Evolutionary conservation across 2,113 vertebrate species (phyloP).

Genomic region (Sprattus sprattus): DNA sequence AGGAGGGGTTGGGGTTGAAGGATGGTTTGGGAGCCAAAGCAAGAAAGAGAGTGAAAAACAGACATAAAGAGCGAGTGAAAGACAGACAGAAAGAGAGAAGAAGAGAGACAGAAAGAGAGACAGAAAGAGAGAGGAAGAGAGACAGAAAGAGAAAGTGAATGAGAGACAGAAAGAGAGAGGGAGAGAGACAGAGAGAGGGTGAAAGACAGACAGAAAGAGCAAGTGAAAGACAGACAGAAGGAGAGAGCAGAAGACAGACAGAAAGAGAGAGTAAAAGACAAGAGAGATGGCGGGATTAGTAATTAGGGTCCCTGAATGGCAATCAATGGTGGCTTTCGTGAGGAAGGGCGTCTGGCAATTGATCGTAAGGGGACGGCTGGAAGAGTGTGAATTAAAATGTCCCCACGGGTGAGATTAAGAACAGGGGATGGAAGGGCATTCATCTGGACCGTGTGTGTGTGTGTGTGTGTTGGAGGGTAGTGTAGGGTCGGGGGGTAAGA

Average conservation of each 20-base stretch:
- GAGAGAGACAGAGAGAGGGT: neutral
- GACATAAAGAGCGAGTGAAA: neutral
- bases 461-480: neutral
- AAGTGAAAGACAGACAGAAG: neutral
- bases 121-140: too few species aligned
- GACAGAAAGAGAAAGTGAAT: too few species aligned
- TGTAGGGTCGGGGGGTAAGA: neutral
- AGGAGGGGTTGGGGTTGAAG: neutral
- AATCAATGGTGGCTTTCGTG: slow-evolving; percentile 26
- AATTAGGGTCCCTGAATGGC: slow-evolving; percentile 28
- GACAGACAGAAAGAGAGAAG: neutral
- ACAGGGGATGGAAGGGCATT: neutral
- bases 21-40: neutral
- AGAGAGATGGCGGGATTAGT: neutral
- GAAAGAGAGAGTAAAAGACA: neutral
- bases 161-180: neutral
- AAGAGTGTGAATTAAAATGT: slow-evolving; percentile 20
- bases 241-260: neutral
- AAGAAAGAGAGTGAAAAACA: neutral
- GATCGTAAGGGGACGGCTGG: slow-evolving; percentile 24
- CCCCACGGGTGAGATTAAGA: neutral
- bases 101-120: too few species aligned
- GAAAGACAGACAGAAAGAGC: neutral
- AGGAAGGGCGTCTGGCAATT: slow-evolving; percentile 22
- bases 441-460: neutral